These are phyloP conservation scores for Myiopsitta monachus DNA, from an alignment of 2,113 vertebrate genomes.

Conservation along the genomic window DNA sequence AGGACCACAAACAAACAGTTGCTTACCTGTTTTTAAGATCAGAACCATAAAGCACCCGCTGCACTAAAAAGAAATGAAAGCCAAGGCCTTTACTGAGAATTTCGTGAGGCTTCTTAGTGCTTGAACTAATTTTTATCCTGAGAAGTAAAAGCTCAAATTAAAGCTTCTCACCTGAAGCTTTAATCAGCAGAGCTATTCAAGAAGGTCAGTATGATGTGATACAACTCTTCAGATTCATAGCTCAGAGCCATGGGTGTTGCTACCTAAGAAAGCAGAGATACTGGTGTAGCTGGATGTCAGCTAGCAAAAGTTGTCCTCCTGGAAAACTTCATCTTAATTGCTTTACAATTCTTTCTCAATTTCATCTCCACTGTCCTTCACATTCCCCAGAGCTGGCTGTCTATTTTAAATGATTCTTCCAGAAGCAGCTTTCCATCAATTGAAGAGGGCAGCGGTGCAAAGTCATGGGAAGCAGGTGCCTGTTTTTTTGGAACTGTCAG, in stretches of 20 bases:
- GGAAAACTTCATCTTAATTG: neutral
- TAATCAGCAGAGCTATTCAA: neutral
- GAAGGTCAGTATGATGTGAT: neutral
- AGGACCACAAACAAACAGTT: neutral
- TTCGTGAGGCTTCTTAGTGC: neutral
- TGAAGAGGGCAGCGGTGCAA: neutral
- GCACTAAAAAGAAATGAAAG: neutral
- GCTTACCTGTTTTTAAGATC: neutral
- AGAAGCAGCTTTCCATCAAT: neutral
- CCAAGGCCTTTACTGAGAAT: neutral
- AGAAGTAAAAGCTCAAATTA: neutral
- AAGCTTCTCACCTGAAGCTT: neutral
- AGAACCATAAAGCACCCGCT: neutral
- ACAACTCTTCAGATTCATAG: neutral
- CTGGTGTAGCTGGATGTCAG: neutral
- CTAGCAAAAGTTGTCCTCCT: neutral
- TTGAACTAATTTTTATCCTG: neutral
- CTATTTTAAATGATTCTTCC: neutral
- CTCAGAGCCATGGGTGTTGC: neutral
- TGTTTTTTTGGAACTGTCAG: accelerated
- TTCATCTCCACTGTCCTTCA: neutral
- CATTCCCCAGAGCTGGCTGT: neutral
- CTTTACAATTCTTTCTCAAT: neutral
- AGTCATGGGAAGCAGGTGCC: neutral
- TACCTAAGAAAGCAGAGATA: neutral